Evolutionary conservation across 2,113 vertebrate species (phyloP).

Genomic region (Phyllostomus hastatus): DNA sequence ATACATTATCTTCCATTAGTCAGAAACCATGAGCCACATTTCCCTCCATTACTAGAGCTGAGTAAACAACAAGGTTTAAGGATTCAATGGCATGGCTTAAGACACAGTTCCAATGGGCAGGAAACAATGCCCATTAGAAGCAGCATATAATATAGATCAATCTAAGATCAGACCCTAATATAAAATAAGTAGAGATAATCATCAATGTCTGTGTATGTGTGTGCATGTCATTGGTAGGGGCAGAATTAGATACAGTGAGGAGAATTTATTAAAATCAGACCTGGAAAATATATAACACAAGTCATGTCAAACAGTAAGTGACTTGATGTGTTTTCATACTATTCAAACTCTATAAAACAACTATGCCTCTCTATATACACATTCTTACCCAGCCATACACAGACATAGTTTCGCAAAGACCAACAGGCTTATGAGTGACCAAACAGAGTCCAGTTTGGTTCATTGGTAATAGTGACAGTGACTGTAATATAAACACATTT

Average conservation of each 20-base stretch:
- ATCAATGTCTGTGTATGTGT: accelerated
- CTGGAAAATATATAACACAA: neutral
- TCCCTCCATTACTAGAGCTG: neutral
- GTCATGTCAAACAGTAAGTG: neutral
- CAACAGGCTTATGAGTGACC: neutral
- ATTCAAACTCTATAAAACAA: neutral
- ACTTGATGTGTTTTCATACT: neutral
- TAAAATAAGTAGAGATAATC: neutral
- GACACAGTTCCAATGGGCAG: neutral
- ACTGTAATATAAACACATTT: neutral
- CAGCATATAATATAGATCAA: too few relatives aligned
- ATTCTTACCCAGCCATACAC: neutral
- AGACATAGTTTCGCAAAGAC: neutral
- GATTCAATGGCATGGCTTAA: neutral
- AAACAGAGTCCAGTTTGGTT: neutral
- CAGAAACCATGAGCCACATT: neutral
- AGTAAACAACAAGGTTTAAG: neutral
- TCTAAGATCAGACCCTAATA: neutral
- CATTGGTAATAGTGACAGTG: neutral
- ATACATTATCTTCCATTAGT: neutral
- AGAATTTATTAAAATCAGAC: neutral
- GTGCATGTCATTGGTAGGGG: accelerated
- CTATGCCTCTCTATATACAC: neutral
- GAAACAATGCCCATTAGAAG: neutral
- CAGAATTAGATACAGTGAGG: neutral